Conservation (phyloP, 2,113 vertebrate species). For the crab-eating macaque (Macaca fascicularis) region DNA sequence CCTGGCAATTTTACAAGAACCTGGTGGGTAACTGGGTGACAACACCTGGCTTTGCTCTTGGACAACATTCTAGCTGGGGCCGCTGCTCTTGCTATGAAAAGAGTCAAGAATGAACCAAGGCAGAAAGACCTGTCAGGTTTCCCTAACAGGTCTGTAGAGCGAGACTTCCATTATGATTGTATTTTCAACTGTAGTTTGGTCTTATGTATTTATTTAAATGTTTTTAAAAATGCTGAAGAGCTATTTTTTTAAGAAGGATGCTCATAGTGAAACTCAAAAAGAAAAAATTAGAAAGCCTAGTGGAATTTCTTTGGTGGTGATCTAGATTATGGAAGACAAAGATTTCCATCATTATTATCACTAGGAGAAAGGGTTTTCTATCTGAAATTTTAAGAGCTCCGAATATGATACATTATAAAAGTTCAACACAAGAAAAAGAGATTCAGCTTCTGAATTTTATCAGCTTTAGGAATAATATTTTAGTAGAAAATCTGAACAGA, state of each 20-base stretch:
- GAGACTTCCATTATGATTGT: not conserved
- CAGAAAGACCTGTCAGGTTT: not conserved
- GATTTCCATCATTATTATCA: not conserved
- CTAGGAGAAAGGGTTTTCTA: not conserved
- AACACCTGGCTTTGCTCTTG: not conserved
- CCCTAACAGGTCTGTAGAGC: not conserved
- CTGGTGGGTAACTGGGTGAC: not conserved
- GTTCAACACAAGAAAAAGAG: not conserved
- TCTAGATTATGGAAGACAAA: not conserved
- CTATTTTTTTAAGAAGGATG: not conserved
- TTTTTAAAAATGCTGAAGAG: not conserved
- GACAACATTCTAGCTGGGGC: rapidly evolving
- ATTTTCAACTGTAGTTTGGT: not conserved
- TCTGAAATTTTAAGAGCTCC: not conserved
- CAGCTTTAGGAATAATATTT: not conserved
- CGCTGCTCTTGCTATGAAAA: not conserved
- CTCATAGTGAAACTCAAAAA: not conserved
- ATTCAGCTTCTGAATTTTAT: not conserved
- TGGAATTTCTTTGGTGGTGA: not conserved
- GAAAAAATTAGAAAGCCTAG: not conserved
- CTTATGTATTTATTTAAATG: not conserved
- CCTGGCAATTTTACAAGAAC: not conserved
- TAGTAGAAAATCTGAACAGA: not conserved
- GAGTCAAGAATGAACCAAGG: not conserved
- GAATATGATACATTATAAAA: not conserved